Evolutionary conservation across 2,888 invertebrate species (phyloP), one percentile per base, ranked within the genome.

Genomic region (Lithophane socia): DNA sequence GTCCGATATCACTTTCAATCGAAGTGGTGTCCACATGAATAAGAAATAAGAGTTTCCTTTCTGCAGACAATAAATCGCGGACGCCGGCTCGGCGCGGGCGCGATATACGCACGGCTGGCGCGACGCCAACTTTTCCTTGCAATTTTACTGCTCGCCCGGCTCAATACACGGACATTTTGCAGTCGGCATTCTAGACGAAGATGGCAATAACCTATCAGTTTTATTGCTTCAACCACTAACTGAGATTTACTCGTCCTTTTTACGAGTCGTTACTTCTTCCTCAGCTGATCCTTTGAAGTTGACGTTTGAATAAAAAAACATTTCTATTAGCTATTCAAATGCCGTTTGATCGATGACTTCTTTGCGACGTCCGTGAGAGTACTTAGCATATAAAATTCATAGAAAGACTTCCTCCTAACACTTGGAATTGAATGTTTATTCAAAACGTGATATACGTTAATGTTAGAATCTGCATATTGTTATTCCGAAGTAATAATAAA

Each of bases 191-290:
- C 93, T 94, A 92, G 92, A 93, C 92, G 91, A 91, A 90, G 90
- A 94, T 92, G 93, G 94, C 93, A 95, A 94, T 95, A 95, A 95
- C 93, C 94, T 95, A 94, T 93, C 92, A 91, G 90, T 87, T 93
- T 94, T 92, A 92, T 91, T 91, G 87, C 91, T 90, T 90, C 90
- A 82, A 89, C 88, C 83, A 85, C 85, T 86, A 88, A 89, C 84
- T 82, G 82, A 85, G 91, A 91, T 92, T 92, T 90, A 92, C 83
- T 87, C 76, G 80, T 80, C 80, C 88, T 90, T 89, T 90, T 89
- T 85, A 81, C 73, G 75, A 87, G 75, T 87, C 82, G 76, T 83
- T 84, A 82, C 80, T 82, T 79, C 84, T 80, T 84, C 85, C 80
- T 85, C 77, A 73, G 81, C 79, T 83, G 74, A 52, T 77, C 71